Evolutionary conservation across 2,113 vertebrate species (phyloP), one percentile per base, ranked within the genome.

Genomic region (Bothrops jararaca): DNA sequence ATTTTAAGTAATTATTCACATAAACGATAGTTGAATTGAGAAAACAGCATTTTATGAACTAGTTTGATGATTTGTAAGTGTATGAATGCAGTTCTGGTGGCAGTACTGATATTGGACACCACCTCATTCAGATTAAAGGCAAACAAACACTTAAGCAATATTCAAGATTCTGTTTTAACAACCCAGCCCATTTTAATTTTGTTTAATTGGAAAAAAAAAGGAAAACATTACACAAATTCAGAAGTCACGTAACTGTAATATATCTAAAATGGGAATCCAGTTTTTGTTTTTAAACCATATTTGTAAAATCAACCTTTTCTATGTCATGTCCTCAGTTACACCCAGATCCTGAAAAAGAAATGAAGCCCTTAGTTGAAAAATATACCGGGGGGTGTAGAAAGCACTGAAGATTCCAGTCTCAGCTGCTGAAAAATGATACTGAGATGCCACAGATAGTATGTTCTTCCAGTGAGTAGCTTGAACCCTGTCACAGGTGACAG

Each of bases 361-460:
- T 11, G 0, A 0, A 3, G 89, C 94, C 95, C 94, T 95, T 91
- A 15, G 58, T 85, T 10, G 34, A 95, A 95, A 95, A 94, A 93
- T 88, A 91, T 22, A 7, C 39, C 3, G 1, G 45, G 2, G 2
- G n/a, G 89, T 96, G 96, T 92, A 94, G 93, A 58, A 92, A 95
- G 95, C 93, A 95, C 89, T 93, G 92, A 93, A 80, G 60, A 90
- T 96, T 97, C 96, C 94, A 93, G 95, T 90, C 92, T 96, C 96
- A 97, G 97, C 97, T 98, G 96, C 96, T 0, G 93, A 95, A 97
- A 98, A 91, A 95, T 91, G 97, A 97, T 97, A 94, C 93, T 86
- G 91, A 88, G 93, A 94, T 94, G 60, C 56, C 1, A 12, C 23
- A 89, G 95, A 89, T 95, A 94, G 93, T 0, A 45, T 93, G n/a